Evolutionary conservation across 2,797 vertebrate species (phyloP).

Genomic region (Remorina albescens): DNA sequence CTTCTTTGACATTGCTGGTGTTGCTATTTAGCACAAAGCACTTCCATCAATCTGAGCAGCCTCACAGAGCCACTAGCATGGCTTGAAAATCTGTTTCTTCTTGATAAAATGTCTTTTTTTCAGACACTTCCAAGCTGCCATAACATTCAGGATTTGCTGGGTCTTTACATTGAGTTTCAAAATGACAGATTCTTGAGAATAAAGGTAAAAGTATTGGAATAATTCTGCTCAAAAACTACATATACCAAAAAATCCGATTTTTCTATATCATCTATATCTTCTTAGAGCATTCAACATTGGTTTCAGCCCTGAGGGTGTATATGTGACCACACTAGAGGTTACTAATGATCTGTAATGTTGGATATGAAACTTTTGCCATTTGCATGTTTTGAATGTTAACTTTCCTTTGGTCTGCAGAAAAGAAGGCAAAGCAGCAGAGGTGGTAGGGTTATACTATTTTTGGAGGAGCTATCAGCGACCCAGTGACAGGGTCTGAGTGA

Average conservation of each 20-base stretch:
- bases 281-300: no score
- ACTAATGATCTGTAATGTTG: constrained; percentile 49
- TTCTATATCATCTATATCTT: no score
- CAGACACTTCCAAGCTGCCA: constrained; percentile 1
- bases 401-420: constrained; percentile 58
- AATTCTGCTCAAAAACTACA: background rate
- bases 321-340: constrained; percentile 43
- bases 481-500: constrained; percentile 82
- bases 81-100: background rate
- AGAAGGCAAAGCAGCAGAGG: constrained; percentile 55
- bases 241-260: no score
- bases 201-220: constrained; percentile 1
- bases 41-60: background rate
- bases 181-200: background rate
- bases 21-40: background rate
- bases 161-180: background rate
- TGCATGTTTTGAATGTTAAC: constrained; percentile 60
- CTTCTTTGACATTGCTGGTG: no score
- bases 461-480: constrained; percentile 79
- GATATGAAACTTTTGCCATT: constrained; percentile 60
- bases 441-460: constrained; percentile 80
- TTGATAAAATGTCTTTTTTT: constrained; percentile 17
- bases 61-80: background rate
- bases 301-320: constrained; percentile 8
- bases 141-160: background rate